Evolutionary conservation across 35 echinoderm and acorn worm species (phyloP).

Genomic region (Acanthaster planci): DNA sequence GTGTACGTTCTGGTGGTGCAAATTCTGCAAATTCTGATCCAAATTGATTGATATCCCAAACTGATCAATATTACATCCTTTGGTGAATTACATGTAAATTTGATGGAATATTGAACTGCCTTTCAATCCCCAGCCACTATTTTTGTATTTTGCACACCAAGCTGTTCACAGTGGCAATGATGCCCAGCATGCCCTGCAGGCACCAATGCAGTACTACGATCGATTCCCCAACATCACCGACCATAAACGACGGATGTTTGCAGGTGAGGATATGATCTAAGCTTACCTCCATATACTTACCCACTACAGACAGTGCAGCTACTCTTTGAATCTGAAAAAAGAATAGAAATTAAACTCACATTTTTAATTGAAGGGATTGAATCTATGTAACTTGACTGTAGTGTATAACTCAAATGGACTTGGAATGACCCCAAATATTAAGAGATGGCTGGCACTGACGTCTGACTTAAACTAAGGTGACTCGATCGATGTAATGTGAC

Average conservation of each 20-base stretch:
- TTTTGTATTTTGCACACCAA: constrained; percentile 90
- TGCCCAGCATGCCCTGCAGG: constrained; percentile 61
- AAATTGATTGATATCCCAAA: not conserved
- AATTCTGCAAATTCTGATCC: not conserved
- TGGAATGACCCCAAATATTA: no score
- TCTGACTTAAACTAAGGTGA: no score
- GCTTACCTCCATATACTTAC: not conserved
- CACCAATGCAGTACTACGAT: constrained; percentile 77
- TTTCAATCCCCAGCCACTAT: constrained; percentile 74
- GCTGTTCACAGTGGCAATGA: constrained; percentile 81
- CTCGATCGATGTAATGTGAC: no score
- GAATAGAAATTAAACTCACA: not conserved
- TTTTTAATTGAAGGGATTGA: no score
- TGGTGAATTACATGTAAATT: not conserved
- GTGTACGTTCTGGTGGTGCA: no score
- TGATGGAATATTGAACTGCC: not conserved
- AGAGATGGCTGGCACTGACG: no score
- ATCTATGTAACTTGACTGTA: no score
- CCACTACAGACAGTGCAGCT: no score
- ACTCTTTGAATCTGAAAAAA: not conserved
- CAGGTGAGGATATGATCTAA: constrained; percentile 34
- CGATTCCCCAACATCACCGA: constrained; percentile 80
- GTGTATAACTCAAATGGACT: no score
- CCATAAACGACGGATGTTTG: constrained; percentile 77
- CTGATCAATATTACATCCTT: not conserved